Conservation (phyloP, 2,888 invertebrate genomes). For the Thymelicus acteon region DNA sequence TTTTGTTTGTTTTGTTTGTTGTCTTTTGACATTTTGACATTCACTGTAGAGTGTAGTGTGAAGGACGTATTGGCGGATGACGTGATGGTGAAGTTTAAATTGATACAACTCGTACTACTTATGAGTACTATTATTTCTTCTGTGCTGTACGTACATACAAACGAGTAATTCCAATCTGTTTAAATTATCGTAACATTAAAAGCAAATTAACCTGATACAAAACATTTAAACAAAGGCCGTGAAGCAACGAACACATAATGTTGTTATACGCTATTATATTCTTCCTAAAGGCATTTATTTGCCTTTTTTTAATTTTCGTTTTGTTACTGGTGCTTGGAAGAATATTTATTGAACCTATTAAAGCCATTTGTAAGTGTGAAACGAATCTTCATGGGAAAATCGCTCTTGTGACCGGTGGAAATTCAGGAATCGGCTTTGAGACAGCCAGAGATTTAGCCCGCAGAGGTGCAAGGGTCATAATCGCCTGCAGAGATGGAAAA, state of each 20-base stretch:
- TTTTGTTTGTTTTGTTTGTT: too few relatives aligned
- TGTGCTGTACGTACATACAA: too few relatives aligned
- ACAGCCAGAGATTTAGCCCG: slow-evolving; percentile 88
- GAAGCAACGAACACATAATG: background rate
- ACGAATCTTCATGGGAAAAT: slow-evolving; percentile 81
- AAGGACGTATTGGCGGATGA: too few relatives aligned
- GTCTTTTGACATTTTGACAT: too few relatives aligned
- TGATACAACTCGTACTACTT: too few relatives aligned
- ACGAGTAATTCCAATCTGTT: too few relatives aligned
- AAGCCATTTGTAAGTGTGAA: slow-evolving; percentile 35
- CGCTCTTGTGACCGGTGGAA: slow-evolving; percentile 91
- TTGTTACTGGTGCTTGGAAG: background rate
- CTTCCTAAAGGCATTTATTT: slow-evolving; percentile 6
- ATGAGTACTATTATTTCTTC: too few relatives aligned
- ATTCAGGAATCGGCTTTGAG: slow-evolving; percentile 93
- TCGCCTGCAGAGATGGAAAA: slow-evolving; percentile 91
- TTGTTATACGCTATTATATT: background rate
- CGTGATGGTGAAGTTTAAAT: too few relatives aligned
- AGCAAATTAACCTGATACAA: too few relatives aligned
- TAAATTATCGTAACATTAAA: too few relatives aligned
- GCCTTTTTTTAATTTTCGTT: background rate
- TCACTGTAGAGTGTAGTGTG: too few relatives aligned
- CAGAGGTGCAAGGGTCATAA: slow-evolving; percentile 87
- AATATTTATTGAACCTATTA: slow-evolving; percentile 23
- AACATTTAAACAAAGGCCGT: too few relatives aligned